Evolutionary conservation across 2,113 vertebrate genomes (phyloP).

Genomic region (Nothocercus nigrocapillus): DNA sequence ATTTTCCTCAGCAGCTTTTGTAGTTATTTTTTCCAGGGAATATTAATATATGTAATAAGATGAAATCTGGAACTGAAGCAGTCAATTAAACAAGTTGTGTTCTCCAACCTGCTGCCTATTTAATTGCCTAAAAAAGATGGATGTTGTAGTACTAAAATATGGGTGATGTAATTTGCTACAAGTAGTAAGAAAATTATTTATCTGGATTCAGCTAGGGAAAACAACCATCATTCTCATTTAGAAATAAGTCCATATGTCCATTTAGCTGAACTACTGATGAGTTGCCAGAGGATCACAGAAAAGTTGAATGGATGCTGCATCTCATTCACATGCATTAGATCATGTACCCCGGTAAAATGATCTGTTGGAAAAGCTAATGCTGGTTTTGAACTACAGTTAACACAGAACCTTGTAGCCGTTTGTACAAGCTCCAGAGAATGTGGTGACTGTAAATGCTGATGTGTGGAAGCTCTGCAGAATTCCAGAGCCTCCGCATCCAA

Average conservation of each 20-base stretch:
- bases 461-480: conserved; percentile 3
- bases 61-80: conserved; percentile 1
- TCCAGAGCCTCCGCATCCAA: neutral
- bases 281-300: neutral
- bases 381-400: neutral
- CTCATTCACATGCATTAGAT: neutral
- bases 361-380: neutral
- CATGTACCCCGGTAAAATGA: neutral
- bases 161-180: neutral
- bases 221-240: neutral
- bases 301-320: neutral
- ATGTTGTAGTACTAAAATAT: neutral
- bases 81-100: neutral
- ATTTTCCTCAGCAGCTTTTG: neutral
- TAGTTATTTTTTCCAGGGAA: neutral
- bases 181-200: conserved; percentile 6
- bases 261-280: neutral
- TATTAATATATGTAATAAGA: neutral
- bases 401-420: neutral
- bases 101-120: conserved; percentile 7
- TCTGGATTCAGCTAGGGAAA: conserved; percentile 12
- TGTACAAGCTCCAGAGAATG: neutral
- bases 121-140: conserved; percentile 35
- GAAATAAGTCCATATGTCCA: neutral
- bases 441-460: neutral